These are phyloP conservation scores for Caiman crocodilus DNA, from an alignment of 2,797 vertebrate genomes.

Conservation along the genomic window DNA sequence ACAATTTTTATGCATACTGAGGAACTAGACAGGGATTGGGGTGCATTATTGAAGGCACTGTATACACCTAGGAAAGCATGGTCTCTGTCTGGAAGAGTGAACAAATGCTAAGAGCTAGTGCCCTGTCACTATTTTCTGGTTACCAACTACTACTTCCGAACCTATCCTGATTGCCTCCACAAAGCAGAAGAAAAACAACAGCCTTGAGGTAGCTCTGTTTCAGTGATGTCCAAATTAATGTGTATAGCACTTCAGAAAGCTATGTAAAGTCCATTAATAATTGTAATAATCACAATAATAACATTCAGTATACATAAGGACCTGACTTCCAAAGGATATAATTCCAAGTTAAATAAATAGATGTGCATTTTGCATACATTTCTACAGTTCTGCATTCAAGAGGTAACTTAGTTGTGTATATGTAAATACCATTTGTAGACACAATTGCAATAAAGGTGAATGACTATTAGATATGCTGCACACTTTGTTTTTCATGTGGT, in stretches of 20 bases:
- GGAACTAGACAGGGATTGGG: background rate
- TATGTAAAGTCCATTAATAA: background rate
- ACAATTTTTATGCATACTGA: background rate
- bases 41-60: background rate
- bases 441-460: background rate
- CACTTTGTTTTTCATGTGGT: background rate
- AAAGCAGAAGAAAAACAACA: accelerated
- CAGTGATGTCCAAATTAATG: accelerated
- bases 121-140: background rate
- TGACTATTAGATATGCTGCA: background rate
- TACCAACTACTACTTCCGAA: background rate
- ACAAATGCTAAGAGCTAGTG: background rate
- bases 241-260: background rate
- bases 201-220: background rate
- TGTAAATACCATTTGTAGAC: background rate
- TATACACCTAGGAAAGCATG: accelerated
- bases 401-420: background rate
- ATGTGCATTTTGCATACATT: background rate
- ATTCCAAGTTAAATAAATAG: background rate
- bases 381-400: background rate
- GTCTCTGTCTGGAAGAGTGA: background rate
- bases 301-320: background rate
- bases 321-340: background rate
- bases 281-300: background rate
- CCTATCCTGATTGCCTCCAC: background rate